Percentiles rank a stretch among this genome's conserved stretches.
Conservation (phyloP, 2,797 vertebrate genomes). For the Oryzias dopingdopingensis region DNA sequence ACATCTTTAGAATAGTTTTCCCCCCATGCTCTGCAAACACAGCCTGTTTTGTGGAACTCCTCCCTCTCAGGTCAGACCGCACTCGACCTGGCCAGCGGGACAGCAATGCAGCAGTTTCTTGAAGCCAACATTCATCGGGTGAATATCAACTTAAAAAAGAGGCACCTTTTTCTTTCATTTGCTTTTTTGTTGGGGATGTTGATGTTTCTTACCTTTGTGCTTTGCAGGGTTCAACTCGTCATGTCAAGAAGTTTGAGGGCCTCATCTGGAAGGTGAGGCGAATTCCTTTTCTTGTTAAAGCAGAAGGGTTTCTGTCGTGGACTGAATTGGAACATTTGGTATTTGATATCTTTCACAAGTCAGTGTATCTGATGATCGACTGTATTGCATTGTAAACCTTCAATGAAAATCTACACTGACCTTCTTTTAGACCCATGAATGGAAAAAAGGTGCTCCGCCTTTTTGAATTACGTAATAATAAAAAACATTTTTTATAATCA, state of each 20-base stretch:
- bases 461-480: too few relatives aligned
- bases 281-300: not conserved
- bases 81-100: conserved; percentile 85
- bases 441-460: too few relatives aligned
- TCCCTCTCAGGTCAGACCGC: conserved; percentile 84
- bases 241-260: conserved; percentile 84
- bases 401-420: too few relatives aligned
- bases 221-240: conserved; percentile 77
- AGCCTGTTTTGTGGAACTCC: conserved; percentile 7
- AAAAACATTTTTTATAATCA: too few relatives aligned
- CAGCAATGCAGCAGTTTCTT: conserved; percentile 87
- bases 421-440: too few relatives aligned
- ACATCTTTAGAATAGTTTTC: not conserved
- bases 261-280: conserved; percentile 89
- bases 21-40: not conserved
- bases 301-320: not conserved
- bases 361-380: not conserved
- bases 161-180: conserved; percentile 9
- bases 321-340: not conserved
- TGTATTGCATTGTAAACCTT: too few relatives aligned
- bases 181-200: not conserved
- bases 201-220: conserved; percentile 4
- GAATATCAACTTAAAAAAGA: conserved; percentile 28
- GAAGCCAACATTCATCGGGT: conserved; percentile 76
- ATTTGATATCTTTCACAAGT: not conserved